phyloP scores from a whole-genome alignment of 2,113 vertebrate genomes.

The Sigmodon hispidus region DNA sequence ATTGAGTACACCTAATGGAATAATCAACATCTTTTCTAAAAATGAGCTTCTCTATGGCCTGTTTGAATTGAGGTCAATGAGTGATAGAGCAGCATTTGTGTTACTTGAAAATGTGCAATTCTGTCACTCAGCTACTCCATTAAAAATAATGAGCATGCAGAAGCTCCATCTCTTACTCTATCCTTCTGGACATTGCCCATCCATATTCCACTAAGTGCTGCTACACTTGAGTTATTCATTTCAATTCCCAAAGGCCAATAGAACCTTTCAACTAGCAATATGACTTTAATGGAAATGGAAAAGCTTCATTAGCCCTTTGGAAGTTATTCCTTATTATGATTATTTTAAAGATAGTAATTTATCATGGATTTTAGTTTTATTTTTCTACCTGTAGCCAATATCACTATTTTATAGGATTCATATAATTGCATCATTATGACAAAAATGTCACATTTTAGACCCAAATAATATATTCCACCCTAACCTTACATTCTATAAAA shows the following conservation, averaged over 20 bases:
- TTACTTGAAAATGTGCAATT: slow-evolving; percentile 3
- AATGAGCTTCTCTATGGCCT: neutral
- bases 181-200: slow-evolving; percentile 46
- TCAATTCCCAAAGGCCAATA: slow-evolving; percentile 1
- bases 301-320: neutral
- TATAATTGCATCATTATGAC: neutral
- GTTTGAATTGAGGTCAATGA: slow-evolving; percentile 42
- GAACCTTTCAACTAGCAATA: neutral
- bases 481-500: neutral
- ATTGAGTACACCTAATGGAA: slow-evolving; percentile 9
- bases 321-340: neutral
- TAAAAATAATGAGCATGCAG: slow-evolving; percentile 50
- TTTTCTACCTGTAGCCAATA: neutral
- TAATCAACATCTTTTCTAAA: slow-evolving; percentile 30
- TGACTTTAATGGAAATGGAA: slow-evolving; percentile 58
- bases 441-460: neutral
- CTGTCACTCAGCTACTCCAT: slow-evolving; percentile 49
- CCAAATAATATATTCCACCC: neutral
- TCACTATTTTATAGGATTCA: neutral
- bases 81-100: neutral
- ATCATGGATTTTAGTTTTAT: neutral
- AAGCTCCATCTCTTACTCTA: neutral
- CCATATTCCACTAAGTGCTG: slow-evolving; percentile 49
- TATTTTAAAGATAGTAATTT: slow-evolving; percentile 22
- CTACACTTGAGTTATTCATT: slow-evolving; percentile 27